Evolutionary conservation across 2,797 vertebrate genomes (phyloP).

Genomic region (Fistularia commersonii): DNA sequence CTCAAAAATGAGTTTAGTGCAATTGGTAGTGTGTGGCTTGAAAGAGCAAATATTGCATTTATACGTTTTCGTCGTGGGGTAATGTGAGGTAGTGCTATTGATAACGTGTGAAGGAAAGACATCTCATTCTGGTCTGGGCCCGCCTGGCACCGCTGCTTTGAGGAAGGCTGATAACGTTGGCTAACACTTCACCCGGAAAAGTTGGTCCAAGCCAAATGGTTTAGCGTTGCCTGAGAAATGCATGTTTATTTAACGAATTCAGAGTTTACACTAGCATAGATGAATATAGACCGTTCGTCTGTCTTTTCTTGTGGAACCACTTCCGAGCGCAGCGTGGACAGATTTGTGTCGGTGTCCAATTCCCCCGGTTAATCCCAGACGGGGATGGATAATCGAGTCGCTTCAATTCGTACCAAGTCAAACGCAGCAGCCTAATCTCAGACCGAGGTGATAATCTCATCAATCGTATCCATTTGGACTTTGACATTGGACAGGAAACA

Average conservation of each 20-base stretch:
- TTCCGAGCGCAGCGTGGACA: constrained; percentile 9
- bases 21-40: no score
- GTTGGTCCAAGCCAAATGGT: no score
- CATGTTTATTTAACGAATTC: no score
- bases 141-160: constrained; percentile 25
- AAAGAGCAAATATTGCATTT: no score
- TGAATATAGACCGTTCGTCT: background rate
- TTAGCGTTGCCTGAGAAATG: no score
- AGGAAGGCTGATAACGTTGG: constrained; percentile 11
- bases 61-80: no score
- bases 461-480: constrained; percentile 18
- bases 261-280: no score
- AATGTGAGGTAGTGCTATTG: no score
- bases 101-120: background rate
- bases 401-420: constrained; percentile 29
- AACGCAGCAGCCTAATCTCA: constrained; percentile 37
- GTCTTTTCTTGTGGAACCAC: background rate
- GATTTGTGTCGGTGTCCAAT: constrained; percentile 26
- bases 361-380: constrained; percentile 42
- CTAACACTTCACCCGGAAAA: background rate
- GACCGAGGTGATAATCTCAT: constrained; percentile 15
- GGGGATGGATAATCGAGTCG: constrained; percentile 31
- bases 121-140: constrained; percentile 48
- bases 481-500: background rate
- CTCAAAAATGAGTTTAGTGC: background rate